Percentiles rank a stretch among this genome's conserved stretches.
phyloP scores from a whole-genome alignment of 1,140 invertebrate genomes.

The Lordiphosa clarofinis region DNA sequence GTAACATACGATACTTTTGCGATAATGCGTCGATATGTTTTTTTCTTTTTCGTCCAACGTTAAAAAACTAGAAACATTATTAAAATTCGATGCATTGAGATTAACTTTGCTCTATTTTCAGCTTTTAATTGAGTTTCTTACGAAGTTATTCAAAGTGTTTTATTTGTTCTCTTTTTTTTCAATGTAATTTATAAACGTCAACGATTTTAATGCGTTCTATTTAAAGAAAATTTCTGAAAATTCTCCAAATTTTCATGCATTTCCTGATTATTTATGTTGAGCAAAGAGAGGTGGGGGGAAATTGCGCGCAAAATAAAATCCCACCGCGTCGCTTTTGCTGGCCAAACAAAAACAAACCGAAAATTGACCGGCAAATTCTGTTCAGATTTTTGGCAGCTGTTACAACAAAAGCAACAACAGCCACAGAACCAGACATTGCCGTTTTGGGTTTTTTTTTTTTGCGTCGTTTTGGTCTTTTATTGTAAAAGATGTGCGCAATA shows the following conservation, averaged over 20 bases:
- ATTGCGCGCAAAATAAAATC: conserved; percentile 3
- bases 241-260: conserved; percentile 29
- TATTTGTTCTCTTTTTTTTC: background rate
- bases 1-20: too few species aligned
- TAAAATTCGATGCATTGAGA: too few species aligned
- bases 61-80: too few species aligned
- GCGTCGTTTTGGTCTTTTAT: conserved; percentile 23
- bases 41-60: too few species aligned
- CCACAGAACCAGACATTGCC: conserved; percentile 21
- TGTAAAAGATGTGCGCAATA: conserved; percentile 42
- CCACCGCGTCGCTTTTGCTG: conserved; percentile 15
- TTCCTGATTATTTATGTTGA: conserved; percentile 1
- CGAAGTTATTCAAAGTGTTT: background rate
- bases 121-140: too few species aligned
- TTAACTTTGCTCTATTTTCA: too few species aligned
- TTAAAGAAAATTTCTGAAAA: conserved; percentile 6
- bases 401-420: conserved; percentile 15
- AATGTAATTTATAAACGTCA: background rate
- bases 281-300: too few species aligned
- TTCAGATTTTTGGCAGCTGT: conserved; percentile 62
- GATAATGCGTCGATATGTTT: too few species aligned
- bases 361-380: conserved; percentile 37
- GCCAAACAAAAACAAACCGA: conserved; percentile 66
- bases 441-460: conserved; percentile 7
- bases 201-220: conserved; percentile 19